Percentiles rank a stretch among this genome's conserved stretches.
These are phyloP conservation scores for Rhynchophorus ferrugineus DNA, from an alignment of 1,140 invertebrate genomes.

Conservation along the genomic window DNA sequence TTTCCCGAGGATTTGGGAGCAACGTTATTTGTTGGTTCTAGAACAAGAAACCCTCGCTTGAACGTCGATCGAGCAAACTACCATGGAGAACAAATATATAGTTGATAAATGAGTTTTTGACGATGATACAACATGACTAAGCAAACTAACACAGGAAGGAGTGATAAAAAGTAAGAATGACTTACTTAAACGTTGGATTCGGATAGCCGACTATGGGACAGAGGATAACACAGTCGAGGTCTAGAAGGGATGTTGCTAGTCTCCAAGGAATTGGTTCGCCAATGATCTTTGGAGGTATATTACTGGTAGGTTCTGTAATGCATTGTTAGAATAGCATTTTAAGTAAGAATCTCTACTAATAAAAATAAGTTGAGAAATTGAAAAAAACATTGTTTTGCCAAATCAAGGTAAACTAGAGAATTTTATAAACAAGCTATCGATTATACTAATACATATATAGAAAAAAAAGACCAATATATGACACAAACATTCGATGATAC, in stretches of 20 bases:
- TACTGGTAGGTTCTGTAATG: conserved; percentile 49
- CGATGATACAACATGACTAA: too few relatives aligned
- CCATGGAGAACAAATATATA: too few relatives aligned
- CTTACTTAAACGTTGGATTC: conserved; percentile 60
- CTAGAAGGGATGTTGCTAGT: conserved; percentile 46
- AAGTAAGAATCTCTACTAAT: not conserved
- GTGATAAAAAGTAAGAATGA: conserved; percentile 21
- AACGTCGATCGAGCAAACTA: too few relatives aligned
- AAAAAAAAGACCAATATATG: too few relatives aligned
- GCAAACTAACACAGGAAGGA: conserved; percentile 5
- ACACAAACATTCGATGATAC: too few relatives aligned
- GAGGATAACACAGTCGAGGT: conserved; percentile 35
- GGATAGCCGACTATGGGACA: conserved; percentile 63
- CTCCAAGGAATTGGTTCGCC: conserved; percentile 42
- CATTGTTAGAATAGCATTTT: conserved; percentile 28
- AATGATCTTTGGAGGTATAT: conserved; percentile 45
- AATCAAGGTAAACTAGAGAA: too few relatives aligned
- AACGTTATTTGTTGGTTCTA: conserved; percentile 46
- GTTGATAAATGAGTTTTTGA: too few relatives aligned
- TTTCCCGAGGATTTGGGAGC: conserved; percentile 53
- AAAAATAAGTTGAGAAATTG: not conserved
- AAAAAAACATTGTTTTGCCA: not conserved
- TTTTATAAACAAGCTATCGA: too few relatives aligned
- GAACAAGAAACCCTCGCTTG: too few relatives aligned
- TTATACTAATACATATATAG: too few relatives aligned